Evolutionary conservation across 2,113 vertebrate genomes (phyloP).

Genomic region (Sakesphorus luctuosus): DNA sequence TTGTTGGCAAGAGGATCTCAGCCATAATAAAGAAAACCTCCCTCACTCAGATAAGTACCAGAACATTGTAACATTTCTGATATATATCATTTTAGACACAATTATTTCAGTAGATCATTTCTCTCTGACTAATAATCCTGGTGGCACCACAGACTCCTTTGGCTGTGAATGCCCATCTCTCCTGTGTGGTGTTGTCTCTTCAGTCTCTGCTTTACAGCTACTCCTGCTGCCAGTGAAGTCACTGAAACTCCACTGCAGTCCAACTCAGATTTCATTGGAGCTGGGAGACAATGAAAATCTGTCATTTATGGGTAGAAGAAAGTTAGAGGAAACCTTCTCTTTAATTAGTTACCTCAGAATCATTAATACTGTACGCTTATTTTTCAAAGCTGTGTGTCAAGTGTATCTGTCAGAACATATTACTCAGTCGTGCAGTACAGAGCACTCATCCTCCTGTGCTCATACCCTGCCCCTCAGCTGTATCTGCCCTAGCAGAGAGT

Average conservation of each 20-base stretch:
- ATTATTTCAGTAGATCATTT: neutral
- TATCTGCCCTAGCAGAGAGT: neutral
- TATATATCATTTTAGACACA: neutral
- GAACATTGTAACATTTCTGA: neutral
- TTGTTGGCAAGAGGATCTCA: neutral
- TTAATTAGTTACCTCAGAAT: neutral
- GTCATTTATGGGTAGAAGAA: neutral
- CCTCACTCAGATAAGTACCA: neutral
- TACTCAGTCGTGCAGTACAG: neutral
- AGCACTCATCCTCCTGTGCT: neutral
- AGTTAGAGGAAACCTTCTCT: neutral
- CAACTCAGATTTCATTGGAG: neutral
- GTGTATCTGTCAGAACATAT: neutral
- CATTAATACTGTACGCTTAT: neutral
- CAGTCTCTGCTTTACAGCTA: neutral
- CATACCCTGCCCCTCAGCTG: neutral
- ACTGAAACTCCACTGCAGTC: neutral
- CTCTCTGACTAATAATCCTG: rapidly evolving
- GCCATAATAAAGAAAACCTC: neutral
- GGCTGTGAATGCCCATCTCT: neutral
- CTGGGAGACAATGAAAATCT: neutral
- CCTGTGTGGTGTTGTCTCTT: rapidly evolving
- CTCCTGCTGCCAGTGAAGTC: neutral
- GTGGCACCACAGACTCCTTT: neutral
- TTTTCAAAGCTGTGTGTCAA: neutral